A percentile compares a stretch with the other conserved stretches of the same genome.
Evolutionary conservation across 2,888 invertebrate genomes (phyloP).

Genomic region (Agrypnus murinus): DNA sequence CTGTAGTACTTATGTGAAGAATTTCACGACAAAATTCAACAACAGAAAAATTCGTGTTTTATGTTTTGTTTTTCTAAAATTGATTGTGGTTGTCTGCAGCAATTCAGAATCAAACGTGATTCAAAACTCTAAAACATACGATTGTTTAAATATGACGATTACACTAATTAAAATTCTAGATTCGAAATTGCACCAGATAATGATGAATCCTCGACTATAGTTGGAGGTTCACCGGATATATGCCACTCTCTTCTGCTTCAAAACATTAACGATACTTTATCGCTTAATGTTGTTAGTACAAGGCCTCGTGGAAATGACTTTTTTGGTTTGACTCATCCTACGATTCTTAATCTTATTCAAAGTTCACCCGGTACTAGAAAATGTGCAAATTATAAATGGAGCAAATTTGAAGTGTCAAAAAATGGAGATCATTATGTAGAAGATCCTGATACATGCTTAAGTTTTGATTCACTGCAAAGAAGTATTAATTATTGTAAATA

Average conservation of each 20-base stretch:
- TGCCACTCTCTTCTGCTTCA: constrained; percentile 82
- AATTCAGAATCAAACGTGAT: too few relatives aligned
- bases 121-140: too few relatives aligned
- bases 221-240: constrained; percentile 80
- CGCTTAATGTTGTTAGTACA: constrained; percentile 73
- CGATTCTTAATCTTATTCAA: constrained; percentile 82
- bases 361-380: constrained; percentile 80
- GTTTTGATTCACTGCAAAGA: constrained; percentile 78
- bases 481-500: constrained; percentile 76
- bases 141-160: background rate
- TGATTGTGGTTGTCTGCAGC: too few relatives aligned
- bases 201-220: constrained; percentile 79
- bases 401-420: constrained; percentile 78
- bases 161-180: constrained; percentile 63
- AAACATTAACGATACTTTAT: constrained; percentile 75
- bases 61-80: too few relatives aligned
- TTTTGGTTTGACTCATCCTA: constrained; percentile 85
- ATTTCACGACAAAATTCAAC: too few relatives aligned
- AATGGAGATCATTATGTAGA: constrained; percentile 71
- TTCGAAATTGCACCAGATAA: constrained; percentile 86
- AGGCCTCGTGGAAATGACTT: constrained; percentile 83
- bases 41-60: too few relatives aligned
- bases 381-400: constrained; percentile 81
- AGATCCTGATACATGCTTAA: constrained; percentile 78
- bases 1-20: too few relatives aligned